Evolutionary conservation across 2,113 vertebrate species (phyloP).

Genomic region (Cyphomyrus plagiostoma): DNA sequence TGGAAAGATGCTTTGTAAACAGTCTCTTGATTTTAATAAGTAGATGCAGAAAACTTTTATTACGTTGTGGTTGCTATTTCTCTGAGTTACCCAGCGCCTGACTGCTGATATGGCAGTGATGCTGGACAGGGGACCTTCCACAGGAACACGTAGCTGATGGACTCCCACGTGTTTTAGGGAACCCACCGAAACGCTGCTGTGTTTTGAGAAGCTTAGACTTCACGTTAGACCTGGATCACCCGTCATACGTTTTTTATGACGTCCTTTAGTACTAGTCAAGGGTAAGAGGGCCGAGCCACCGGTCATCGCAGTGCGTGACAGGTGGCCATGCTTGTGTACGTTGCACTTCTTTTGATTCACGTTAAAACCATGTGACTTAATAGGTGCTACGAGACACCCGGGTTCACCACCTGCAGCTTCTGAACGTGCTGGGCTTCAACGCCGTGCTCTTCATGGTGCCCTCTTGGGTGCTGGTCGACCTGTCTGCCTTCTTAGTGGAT

Average conservation of each 20-base stretch:
- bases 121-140: neutral
- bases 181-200: neutral
- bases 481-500: conserved; percentile 85
- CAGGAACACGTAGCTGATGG: neutral
- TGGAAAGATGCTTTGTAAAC: neutral
- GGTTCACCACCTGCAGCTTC: conserved; percentile 84
- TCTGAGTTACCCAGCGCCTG: neutral
- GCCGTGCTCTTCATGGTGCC: conserved; percentile 95
- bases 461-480: conserved; percentile 90
- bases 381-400: conserved; percentile 86
- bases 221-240: neutral
- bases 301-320: neutral
- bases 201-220: neutral
- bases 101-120: neutral
- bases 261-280: neutral
- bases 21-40: neutral
- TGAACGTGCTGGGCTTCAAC: conserved; percentile 89
- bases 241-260: neutral
- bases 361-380: neutral
- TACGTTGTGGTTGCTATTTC: neutral
- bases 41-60: neutral
- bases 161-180: neutral
- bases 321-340: neutral
- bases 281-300: neutral
- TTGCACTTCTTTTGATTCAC: neutral